These are phyloP conservation scores for Xerus inauris DNA, from an alignment of 2,113 vertebrate species.

Conservation along the genomic window DNA sequence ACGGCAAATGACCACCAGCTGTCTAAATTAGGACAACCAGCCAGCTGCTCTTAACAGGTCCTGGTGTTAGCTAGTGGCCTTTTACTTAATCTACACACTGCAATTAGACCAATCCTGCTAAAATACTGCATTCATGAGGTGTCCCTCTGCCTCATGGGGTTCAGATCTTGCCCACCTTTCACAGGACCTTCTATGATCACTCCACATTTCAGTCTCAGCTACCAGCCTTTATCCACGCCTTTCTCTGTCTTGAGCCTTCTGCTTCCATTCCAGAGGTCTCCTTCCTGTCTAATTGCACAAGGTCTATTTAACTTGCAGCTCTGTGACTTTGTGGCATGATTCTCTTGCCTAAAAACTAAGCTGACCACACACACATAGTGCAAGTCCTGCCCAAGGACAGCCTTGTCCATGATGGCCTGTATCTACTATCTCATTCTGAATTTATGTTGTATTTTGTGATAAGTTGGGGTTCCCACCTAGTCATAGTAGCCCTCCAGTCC, in stretches of 20 bases:
- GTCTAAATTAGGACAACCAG: background rate
- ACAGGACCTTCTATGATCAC: fast-evolving
- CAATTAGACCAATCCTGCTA: background rate
- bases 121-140: background rate
- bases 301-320: background rate
- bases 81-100: background rate
- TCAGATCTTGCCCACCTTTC: background rate
- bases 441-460: background rate
- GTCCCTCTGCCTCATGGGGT: background rate
- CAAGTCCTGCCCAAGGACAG: fast-evolving
- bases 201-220: background rate
- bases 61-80: background rate
- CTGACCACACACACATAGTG: fast-evolving
- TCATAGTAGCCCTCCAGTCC: background rate
- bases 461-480: background rate
- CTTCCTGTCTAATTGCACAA: background rate
- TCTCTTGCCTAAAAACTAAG: no score
- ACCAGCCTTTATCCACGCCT: no score
- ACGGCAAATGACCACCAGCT: background rate
- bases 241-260: background rate
- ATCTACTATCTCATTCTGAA: background rate
- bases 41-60: background rate
- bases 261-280: background rate
- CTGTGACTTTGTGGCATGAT: background rate
- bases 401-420: background rate